Evolutionary conservation across 2,797 vertebrate genomes (phyloP).

Genomic region (Momotus momota): DNA sequence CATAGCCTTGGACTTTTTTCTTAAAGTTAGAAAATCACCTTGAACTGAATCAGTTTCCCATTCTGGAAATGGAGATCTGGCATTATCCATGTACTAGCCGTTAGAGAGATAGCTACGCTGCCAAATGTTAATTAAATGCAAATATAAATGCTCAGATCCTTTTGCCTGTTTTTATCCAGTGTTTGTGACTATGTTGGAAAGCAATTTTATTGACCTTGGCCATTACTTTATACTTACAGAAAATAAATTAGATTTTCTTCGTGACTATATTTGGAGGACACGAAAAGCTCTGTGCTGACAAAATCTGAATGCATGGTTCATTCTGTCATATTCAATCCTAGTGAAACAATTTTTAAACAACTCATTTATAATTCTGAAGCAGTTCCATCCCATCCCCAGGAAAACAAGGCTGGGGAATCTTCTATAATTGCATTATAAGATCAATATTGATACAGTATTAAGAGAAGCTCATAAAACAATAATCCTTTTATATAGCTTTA

Average conservation of each 20-base stretch:
- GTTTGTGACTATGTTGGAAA: neutral
- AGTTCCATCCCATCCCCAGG: neutral
- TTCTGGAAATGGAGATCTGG: neutral
- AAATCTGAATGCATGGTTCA: neutral
- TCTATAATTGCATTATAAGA: conserved; percentile 19
- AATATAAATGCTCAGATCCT: neutral
- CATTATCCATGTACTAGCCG: neutral
- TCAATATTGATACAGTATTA: conserved; percentile 54
- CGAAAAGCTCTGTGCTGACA: neutral
- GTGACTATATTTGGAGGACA: neutral
- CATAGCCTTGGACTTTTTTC: neutral
- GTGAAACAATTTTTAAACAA: neutral
- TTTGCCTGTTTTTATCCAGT: neutral
- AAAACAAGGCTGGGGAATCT: neutral
- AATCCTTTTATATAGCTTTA: conserved; percentile 35
- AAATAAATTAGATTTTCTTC: conserved; percentile 44
- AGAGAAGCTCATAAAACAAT: conserved; percentile 43
- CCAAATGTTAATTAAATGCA: conserved; percentile 27
- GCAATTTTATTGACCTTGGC: neutral
- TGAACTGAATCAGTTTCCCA: neutral
- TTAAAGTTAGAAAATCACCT: neutral
- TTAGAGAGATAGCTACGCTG: neutral
- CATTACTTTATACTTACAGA: neutral
- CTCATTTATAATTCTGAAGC: neutral
- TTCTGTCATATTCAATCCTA: neutral